These are phyloP conservation scores for Leptonema lineaticorne DNA, from an alignment of 1,140 invertebrate species.

Conservation along the genomic window DNA sequence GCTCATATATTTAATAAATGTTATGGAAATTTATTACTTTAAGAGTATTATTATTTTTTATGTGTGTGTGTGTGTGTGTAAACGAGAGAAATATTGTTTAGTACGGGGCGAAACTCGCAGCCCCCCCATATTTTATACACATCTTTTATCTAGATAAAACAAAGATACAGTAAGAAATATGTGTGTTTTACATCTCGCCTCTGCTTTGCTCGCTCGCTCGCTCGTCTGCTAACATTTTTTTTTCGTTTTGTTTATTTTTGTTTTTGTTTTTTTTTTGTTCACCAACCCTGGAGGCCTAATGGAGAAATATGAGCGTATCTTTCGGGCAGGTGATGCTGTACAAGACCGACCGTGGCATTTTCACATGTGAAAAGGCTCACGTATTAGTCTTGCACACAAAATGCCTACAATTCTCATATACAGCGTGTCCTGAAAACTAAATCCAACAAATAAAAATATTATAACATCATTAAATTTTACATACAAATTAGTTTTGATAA, in stretches of 20 bases:
- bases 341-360: not conserved
- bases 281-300: conserved; percentile 15
- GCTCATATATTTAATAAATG: conserved; percentile 15
- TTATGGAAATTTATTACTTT: conserved; percentile 23
- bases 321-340: conserved; percentile 20
- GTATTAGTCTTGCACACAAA: not conserved
- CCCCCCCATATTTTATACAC: not conserved
- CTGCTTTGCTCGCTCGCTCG: not conserved
- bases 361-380: not conserved
- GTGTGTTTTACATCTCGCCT: conserved; percentile 27
- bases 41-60: conserved; percentile 21
- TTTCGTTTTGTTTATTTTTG: too few relatives aligned
- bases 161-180: conserved; percentile 26
- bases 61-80: too few relatives aligned
- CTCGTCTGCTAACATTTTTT: not conserved
- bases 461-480: too few relatives aligned
- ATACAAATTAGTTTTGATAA: not conserved
- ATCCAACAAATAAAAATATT: too few relatives aligned
- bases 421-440: too few relatives aligned
- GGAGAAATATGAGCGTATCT: conserved; percentile 24
- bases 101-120: not conserved
- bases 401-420: too few relatives aligned
- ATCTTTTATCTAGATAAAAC: conserved; percentile 28
- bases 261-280: not conserved
- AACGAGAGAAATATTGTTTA: conserved; percentile 15